A percentile compares a stretch with the other conserved stretches of the same genome.
Conservation (phyloP, 2,888 invertebrate genomes). For the Parnassius glacialis region DNA sequence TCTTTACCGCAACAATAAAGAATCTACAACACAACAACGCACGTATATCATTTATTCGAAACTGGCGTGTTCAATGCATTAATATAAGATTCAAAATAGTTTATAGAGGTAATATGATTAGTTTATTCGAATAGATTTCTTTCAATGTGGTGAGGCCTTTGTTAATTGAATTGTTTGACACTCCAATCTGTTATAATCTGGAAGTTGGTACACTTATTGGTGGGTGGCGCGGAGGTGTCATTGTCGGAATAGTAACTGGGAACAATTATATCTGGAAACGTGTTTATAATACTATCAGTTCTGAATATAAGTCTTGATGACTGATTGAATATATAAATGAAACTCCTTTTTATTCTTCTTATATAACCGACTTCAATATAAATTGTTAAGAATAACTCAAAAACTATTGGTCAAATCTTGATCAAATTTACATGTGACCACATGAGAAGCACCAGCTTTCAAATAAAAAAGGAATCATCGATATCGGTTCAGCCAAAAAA, state of each 20-base stretch:
- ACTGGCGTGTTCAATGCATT: background rate
- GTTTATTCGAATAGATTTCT: conserved; percentile 36
- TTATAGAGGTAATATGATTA: conserved; percentile 1
- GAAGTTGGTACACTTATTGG: conserved; percentile 36
- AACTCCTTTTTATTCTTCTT: too few species aligned
- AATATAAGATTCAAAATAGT: conserved; percentile 9
- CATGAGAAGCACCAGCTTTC: too few species aligned
- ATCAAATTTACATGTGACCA: too few species aligned
- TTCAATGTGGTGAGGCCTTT: conserved; percentile 46
- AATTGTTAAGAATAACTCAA: too few species aligned
- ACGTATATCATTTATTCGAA: conserved; percentile 3
- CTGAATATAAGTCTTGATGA: too few species aligned
- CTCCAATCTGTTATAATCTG: conserved; percentile 48
- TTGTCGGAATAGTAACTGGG: conserved; percentile 30
- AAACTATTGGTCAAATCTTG: too few species aligned
- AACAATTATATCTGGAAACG: conserved; percentile 4
- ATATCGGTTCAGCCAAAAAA: too few species aligned
- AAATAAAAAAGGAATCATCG: too few species aligned
- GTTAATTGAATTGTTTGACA: conserved; percentile 59
- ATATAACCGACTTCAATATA: too few species aligned
- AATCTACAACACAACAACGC: conserved; percentile 4
- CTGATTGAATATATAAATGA: too few species aligned
- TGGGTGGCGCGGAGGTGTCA: conserved; percentile 39
- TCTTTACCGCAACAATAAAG: conserved; percentile 38
- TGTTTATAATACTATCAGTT: too few species aligned